A percentile compares a stretch with the other conserved stretches of the same genome.
phyloP scores from a whole-genome alignment of 2,797 vertebrate genomes.

The Eremophila alpestris region DNA sequence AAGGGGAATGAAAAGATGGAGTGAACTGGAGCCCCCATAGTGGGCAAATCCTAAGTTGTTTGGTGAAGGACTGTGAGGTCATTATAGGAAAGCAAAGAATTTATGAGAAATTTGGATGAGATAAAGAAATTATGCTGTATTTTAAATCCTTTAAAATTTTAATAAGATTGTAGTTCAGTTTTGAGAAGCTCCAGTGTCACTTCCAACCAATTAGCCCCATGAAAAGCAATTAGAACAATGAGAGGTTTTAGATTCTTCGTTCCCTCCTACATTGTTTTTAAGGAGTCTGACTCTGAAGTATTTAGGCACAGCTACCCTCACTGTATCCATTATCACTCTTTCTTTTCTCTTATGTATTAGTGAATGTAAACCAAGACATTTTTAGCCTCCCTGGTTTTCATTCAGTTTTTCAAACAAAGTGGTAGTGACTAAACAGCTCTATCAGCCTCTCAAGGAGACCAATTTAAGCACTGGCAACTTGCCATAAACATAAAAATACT shows the following conservation, averaged over 20 bases:
- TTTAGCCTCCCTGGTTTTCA: conserved; percentile 57
- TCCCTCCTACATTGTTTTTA: neutral
- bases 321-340: neutral
- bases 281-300: neutral
- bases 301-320: neutral
- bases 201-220: neutral
- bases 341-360: conserved; percentile 6
- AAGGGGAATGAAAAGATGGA: neutral
- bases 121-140: neutral
- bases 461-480: conserved; percentile 65
- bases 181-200: neutral
- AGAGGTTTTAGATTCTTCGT: neutral
- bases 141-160: neutral
- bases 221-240: neutral
- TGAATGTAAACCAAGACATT: conserved; percentile 44
- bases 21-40: neutral
- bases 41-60: neutral
- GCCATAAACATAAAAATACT: conserved; percentile 65
- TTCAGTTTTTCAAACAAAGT: conserved; percentile 66
- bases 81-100: neutral
- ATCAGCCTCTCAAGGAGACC: conserved; percentile 53
- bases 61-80: neutral
- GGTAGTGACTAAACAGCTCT: conserved; percentile 48
- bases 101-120: neutral
- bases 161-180: neutral